A percentile compares a stretch with the other conserved stretches of the same genome.
Evolutionary conservation across 2,888 invertebrate genomes (phyloP).

Genomic region (Eristalis tenax): DNA sequence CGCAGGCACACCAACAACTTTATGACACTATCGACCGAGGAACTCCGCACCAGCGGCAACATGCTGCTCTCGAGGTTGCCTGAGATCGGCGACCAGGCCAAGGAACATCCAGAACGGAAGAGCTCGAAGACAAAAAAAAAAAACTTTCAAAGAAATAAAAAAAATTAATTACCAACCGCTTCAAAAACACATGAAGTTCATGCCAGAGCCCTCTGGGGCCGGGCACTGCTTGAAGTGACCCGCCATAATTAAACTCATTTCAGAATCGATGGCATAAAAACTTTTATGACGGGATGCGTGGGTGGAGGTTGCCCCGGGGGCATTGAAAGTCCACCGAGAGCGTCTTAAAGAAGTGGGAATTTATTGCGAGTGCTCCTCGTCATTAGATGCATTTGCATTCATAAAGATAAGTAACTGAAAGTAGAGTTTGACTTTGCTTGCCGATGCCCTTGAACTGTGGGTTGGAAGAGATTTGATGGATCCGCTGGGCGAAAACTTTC

Average conservation of each 20-base stretch:
- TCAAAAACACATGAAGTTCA: background rate
- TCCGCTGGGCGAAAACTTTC: background rate
- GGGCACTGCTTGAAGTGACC: background rate
- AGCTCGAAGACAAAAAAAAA: background rate
- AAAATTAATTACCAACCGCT: slow-evolving; percentile 1
- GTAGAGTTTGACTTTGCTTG: too few relatives aligned
- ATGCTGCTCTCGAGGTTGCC: background rate
- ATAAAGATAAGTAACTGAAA: background rate
- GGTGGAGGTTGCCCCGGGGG: background rate
- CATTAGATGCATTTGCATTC: background rate
- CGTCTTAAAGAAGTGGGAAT: background rate
- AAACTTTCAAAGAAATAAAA: background rate
- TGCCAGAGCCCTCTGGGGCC: background rate
- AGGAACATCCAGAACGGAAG: background rate
- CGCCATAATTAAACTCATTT: slow-evolving; percentile 8
- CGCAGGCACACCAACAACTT: slow-evolving; percentile 1
- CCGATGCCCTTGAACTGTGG: background rate
- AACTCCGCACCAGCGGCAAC: background rate
- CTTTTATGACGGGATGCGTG: background rate
- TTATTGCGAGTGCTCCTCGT: background rate
- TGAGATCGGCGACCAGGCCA: background rate
- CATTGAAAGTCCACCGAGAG: background rate
- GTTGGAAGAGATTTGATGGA: background rate
- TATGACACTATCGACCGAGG: slow-evolving; percentile 22
- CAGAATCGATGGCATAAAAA: slow-evolving; percentile 12